These are phyloP conservation scores for Furnarius figulus DNA, from an alignment of 2,113 vertebrate species.

Conservation along the genomic window DNA sequence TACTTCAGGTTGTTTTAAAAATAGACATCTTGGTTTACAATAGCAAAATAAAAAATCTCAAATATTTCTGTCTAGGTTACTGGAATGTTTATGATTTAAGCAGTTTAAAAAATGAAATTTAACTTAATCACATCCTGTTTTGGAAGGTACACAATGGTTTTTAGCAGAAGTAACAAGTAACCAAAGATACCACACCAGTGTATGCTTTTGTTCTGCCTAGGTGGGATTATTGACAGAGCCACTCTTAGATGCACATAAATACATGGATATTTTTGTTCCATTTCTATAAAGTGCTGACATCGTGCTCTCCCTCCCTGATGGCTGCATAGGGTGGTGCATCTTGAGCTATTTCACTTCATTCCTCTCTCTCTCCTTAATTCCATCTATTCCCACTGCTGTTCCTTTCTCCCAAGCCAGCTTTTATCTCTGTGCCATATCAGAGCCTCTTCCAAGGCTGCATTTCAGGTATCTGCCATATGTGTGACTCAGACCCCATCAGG, in stretches of 20 bases:
- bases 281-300: background rate
- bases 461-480: background rate
- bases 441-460: background rate
- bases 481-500: background rate
- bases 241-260: background rate
- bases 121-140: background rate
- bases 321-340: background rate
- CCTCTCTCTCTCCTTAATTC: background rate
- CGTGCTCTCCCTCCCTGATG: background rate
- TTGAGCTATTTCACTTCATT: background rate
- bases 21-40: background rate
- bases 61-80: background rate
- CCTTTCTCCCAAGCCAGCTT: background rate
- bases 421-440: background rate
- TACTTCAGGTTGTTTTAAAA: background rate
- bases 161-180: background rate
- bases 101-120: background rate
- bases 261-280: background rate
- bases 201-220: background rate
- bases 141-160: background rate
- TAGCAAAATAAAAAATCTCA: background rate
- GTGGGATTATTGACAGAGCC: background rate
- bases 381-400: background rate
- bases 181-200: background rate
- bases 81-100: background rate